Conservation (phyloP, 2,888 invertebrate genomes). For the Dasysyrphus albostriatus region DNA sequence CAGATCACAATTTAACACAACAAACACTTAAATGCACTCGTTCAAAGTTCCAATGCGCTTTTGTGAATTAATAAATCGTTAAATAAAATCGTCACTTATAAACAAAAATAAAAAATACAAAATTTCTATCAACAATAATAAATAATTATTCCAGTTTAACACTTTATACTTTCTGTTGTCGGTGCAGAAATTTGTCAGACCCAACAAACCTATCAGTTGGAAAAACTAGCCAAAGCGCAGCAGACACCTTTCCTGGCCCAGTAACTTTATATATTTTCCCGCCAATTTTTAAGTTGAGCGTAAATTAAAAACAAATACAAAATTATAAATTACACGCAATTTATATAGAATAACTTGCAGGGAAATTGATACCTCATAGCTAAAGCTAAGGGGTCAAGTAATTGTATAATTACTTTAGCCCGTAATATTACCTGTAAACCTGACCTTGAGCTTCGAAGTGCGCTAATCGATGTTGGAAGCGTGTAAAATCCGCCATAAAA, state of each 20-base stretch:
- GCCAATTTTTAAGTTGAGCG: conserved; percentile 4
- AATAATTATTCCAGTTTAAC: conserved; percentile 39
- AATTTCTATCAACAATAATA: neutral
- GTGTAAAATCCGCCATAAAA: conserved; percentile 25
- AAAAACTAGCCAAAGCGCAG: conserved; percentile 12
- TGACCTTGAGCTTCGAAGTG: conserved; percentile 22
- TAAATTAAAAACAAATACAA: neutral
- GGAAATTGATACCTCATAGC: conserved; percentile 14
- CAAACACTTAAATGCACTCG: conserved; percentile 17
- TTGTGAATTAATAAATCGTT: neutral
- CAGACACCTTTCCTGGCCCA: conserved; percentile 17
- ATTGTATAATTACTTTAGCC: conserved; percentile 48
- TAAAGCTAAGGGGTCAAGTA: conserved; percentile 49
- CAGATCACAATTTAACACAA: conserved; percentile 5
- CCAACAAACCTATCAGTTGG: conserved; percentile 24
- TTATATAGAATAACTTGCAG: conserved; percentile 3
- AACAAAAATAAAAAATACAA: neutral
- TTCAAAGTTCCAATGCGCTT: conserved; percentile 26
- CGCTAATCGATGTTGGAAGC: conserved; percentile 37
- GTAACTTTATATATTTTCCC: conserved; percentile 4
- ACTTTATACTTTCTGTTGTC: conserved; percentile 4
- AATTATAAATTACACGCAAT: conserved; percentile 20
- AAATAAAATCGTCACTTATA: conserved; percentile 4
- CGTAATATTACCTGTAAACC: conserved; percentile 27
- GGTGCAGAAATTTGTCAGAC: conserved; percentile 10